A percentile compares a stretch with the other conserved stretches of the same genome.
phyloP scores from a whole-genome alignment of 1,140 invertebrate genomes.

The Rhagoletis zephyria region DNA sequence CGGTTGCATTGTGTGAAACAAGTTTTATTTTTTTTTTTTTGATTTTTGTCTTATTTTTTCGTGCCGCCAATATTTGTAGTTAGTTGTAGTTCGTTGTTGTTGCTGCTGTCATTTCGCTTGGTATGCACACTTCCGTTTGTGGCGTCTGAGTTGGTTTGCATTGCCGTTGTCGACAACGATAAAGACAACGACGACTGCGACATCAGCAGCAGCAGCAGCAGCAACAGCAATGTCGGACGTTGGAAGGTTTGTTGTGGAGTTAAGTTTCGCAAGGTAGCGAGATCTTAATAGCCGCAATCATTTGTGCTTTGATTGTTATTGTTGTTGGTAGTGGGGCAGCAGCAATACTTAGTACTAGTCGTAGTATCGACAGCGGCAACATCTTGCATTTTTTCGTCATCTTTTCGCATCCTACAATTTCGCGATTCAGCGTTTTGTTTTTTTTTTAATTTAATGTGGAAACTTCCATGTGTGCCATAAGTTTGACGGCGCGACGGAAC shows the following conservation, averaged over 20 bases:
- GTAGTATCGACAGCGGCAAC: constrained; percentile 6
- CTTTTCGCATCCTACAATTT: neutral
- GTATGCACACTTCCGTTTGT: constrained; percentile 72
- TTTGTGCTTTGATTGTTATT: neutral
- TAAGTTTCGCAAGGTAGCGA: constrained; percentile 42
- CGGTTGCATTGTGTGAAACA: constrained; percentile 51
- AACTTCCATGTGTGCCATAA: neutral
- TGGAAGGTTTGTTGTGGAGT: neutral
- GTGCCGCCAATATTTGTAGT: neutral
- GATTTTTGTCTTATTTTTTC: no score
- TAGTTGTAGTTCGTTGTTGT: neutral
- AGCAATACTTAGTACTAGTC: neutral
- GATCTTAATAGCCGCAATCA: constrained; percentile 35
- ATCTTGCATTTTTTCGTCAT: constrained; percentile 12
- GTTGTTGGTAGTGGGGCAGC: constrained; percentile 27
- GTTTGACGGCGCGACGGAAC: neutral
- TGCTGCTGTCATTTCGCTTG: constrained; percentile 61
- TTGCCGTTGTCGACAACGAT: neutral
- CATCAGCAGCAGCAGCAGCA: neutral
- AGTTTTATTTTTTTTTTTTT: constrained; percentile 33
- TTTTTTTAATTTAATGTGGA: neutral
- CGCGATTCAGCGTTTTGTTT: neutral
- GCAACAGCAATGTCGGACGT: constrained; percentile 14
- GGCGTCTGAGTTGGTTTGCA: constrained; percentile 55
- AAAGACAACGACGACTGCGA: neutral